Conservation (phyloP, 1,140 invertebrate genomes). For the Drosophila dunni region DNA sequence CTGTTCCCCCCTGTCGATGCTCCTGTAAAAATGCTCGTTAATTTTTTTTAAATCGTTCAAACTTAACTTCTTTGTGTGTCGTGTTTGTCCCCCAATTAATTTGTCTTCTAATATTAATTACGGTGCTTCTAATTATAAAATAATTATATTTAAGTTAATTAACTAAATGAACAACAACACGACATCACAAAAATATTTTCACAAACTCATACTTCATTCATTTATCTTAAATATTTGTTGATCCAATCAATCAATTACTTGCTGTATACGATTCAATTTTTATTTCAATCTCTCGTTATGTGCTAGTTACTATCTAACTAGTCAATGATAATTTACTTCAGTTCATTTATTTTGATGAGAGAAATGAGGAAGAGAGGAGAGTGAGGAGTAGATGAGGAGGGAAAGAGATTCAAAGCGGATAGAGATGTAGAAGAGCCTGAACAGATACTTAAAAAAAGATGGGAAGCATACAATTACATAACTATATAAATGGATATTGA, state of each 20-base stretch:
- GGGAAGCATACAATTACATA: background rate
- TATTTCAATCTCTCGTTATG: background rate
- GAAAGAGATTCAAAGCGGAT: background rate
- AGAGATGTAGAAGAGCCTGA: background rate
- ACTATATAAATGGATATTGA: background rate
- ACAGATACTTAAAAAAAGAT: background rate
- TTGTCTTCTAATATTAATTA: background rate
- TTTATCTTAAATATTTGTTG: background rate
- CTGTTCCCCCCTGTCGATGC: background rate
- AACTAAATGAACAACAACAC: background rate
- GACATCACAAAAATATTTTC: background rate
- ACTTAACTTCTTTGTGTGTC: background rate
- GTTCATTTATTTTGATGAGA: background rate
- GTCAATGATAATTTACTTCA: background rate
- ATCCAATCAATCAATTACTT: background rate
- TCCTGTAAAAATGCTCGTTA: background rate
- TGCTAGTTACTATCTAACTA: background rate
- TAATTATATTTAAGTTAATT: background rate
- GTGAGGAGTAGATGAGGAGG: too few species aligned
- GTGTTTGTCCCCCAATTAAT: background rate
- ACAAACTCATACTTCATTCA: background rate
- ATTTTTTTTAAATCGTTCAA: background rate
- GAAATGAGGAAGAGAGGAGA: too few species aligned
- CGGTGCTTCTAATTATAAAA: background rate
- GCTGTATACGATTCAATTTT: background rate